phyloP scores from a whole-genome alignment of 92 coral and sea anemone species.

The Phenganax marumi region DNA sequence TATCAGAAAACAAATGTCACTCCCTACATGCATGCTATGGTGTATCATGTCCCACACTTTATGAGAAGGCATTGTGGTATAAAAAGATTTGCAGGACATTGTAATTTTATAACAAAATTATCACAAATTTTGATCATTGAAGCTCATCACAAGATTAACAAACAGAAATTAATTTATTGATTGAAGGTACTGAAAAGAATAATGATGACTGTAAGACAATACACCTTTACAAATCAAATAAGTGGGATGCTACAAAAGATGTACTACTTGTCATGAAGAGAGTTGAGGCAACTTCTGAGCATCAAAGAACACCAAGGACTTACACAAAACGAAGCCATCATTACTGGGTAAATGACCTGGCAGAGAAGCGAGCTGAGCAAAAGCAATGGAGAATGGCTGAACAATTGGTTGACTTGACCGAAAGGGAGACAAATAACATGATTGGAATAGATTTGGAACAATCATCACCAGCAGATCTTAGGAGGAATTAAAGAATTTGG shows the following conservation, averaged over 20 bases:
- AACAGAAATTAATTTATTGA: background rate
- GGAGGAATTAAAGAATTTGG: background rate
- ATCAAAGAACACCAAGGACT: slow-evolving; percentile 12
- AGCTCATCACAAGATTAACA: background rate
- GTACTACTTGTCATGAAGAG: slow-evolving; percentile 12
- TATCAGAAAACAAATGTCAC: slow-evolving; percentile 48
- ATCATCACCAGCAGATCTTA: slow-evolving; percentile 12
- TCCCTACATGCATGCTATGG: slow-evolving; percentile 33
- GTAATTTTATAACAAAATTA: background rate
- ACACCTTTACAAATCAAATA: background rate
- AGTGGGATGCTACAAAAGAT: slow-evolving; percentile 25
- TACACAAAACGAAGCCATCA: background rate
- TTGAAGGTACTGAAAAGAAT: slow-evolving; percentile 9
- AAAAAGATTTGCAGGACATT: slow-evolving; percentile 9
- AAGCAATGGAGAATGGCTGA: slow-evolving; percentile 7
- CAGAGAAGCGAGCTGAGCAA: slow-evolving; percentile 14
- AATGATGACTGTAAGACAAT: slow-evolving; percentile 20
- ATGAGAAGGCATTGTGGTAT: background rate
- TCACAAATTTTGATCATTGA: background rate
- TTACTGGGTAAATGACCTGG: background rate
- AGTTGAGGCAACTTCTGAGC: background rate
- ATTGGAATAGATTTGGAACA: background rate
- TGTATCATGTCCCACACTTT: background rate
- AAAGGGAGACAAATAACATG: too few species aligned
- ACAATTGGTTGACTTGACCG: background rate